These are phyloP conservation scores for Cossypha niveicapilla DNA, from an alignment of 2,797 vertebrate genomes.

Conservation along the genomic window DNA sequence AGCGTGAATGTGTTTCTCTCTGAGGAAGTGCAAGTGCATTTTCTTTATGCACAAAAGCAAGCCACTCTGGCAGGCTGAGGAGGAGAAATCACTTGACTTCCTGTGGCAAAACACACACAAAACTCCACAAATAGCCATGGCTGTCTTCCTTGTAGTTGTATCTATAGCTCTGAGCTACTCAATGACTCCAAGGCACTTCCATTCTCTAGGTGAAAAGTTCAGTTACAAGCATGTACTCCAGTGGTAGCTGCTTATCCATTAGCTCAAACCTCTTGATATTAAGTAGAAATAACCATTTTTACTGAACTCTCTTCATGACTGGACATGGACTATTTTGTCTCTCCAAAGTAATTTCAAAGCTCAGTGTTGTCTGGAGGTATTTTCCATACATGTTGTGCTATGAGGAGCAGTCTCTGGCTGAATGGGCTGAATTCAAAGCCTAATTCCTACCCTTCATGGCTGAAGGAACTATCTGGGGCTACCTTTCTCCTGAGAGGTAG, in stretches of 20 bases:
- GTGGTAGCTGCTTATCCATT: background rate
- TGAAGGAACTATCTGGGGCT: background rate
- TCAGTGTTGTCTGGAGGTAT: background rate
- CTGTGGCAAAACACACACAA: background rate
- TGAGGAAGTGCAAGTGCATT: background rate
- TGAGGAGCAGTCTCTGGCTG: background rate
- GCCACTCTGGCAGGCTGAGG: background rate
- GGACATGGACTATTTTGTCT: background rate
- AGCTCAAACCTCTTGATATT: background rate
- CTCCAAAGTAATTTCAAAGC: background rate
- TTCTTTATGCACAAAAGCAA: background rate
- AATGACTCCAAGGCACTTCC: background rate
- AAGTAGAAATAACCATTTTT: background rate
- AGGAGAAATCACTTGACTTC: background rate
- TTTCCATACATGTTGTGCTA: background rate
- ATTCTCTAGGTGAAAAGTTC: background rate
- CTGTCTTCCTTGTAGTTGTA: background rate
- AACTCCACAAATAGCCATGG: background rate
- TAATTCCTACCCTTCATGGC: background rate
- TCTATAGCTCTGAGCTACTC: background rate
- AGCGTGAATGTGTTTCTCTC: background rate
- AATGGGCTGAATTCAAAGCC: background rate
- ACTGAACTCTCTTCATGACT: background rate
- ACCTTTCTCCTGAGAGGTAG: background rate
- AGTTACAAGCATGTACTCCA: accelerated